Base-by-base conservation (phyloP, 2,888 invertebrate genomes). In the Acholoe squamosa region DNA sequence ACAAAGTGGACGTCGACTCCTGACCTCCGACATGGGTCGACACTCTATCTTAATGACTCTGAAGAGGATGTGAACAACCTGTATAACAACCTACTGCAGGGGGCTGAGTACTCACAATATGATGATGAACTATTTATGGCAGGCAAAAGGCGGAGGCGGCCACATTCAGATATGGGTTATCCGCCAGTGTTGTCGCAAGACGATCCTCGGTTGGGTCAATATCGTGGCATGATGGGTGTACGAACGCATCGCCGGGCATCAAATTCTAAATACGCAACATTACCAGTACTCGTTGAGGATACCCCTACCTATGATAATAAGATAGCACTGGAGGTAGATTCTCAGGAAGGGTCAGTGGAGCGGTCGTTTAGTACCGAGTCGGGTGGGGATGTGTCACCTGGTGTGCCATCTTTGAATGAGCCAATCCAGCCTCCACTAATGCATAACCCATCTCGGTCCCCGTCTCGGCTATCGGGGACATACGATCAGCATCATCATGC, bases 1-100 rank as follows among this genome's bases (percentile, higher is more conserved):
- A 25, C 86, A 1, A 86, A 86, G 28, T 86, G 86, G 86, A 52
- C 56, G 7, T 92, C 92, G 19, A 91, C 92, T 0, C 92, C 92
- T 10, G 92, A 92, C n/a, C 84, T 92, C 28, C 71, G 90, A 5
- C 54, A 77, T 10, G 28, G 22, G 7, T 80, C 56, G 5, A 31
- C 52, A 0, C 12, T 51, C 67, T 16, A 76, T 28, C 34, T 89
- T 1, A 71, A 52, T 16, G 89, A 89, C 67, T 51, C 43, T 28
- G 84, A 89, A 51, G 91, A 91, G n/a, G 89, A 91, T 51, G 76
- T 91, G 22, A 77, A 43, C 0, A 43, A 33, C 43, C 34, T 91
- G 0, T 91, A 91, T 34, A 89, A 89, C 22, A 91, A 84, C 77
- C 54, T 91, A 0, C 71, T 91, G 14, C 51, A 51, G 14, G 67